phyloP scores from a whole-genome alignment of 1,140 invertebrate species.

The Galleria mellonella region DNA sequence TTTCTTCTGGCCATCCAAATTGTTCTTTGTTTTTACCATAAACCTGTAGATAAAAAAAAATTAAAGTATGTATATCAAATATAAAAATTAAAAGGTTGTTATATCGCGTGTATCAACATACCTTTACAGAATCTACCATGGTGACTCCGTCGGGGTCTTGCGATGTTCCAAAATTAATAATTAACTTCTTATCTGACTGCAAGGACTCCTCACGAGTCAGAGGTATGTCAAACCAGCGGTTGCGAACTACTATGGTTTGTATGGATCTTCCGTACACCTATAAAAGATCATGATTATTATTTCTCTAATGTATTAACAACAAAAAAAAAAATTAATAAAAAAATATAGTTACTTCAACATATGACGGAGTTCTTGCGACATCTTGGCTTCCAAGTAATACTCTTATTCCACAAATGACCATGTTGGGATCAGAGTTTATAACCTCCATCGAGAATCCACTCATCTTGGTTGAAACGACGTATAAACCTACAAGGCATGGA shows the following conservation, averaged over 20 bases:
- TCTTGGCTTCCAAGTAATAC: conserved; percentile 93
- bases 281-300: conserved; percentile 14
- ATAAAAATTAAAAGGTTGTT: too few relatives aligned
- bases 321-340: not conserved
- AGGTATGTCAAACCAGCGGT: conserved; percentile 96
- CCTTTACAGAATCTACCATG: conserved; percentile 95
- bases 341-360: conserved; percentile 79
- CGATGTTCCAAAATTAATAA: conserved; percentile 92
- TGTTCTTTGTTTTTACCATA: conserved; percentile 97
- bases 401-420: conserved; percentile 91
- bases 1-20: conserved; percentile 98
- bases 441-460: conserved; percentile 93
- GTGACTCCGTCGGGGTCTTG: conserved; percentile 92
- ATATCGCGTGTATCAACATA: conserved; percentile 44
- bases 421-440: conserved; percentile 88
- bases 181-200: conserved; percentile 93
- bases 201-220: conserved; percentile 95
- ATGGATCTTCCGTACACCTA: conserved; percentile 89
- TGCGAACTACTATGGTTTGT: conserved; percentile 82
- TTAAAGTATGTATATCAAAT: too few relatives aligned
- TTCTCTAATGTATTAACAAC: not conserved
- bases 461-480: conserved; percentile 91
- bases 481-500: conserved; percentile 77
- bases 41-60: conserved; percentile 38
- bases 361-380: conserved; percentile 86